Evolutionary conservation across 2,888 invertebrate genomes (phyloP), one percentile per base, ranked within the genome.

Genomic region (Scaptomyza parva): DNA sequence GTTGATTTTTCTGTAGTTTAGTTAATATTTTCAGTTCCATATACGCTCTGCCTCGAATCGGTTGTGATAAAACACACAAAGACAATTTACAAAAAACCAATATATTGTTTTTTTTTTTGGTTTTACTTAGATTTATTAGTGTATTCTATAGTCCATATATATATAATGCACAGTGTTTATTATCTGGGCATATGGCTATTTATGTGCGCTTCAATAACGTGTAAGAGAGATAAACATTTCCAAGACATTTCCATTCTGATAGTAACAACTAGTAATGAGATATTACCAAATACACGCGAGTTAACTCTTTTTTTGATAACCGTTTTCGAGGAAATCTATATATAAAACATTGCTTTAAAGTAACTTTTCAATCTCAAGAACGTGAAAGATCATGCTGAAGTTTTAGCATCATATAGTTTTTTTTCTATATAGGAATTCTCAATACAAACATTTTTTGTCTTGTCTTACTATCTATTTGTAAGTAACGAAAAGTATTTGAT

Each of bases 221-320:
- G 76, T 76, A 76, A 76, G 79, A 76, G 79, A 40, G 76, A 40
- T 20, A 33, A 33, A 33, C 12, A 20, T 1, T 30, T 57, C 9
- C 39, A 53, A 40, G 28, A 18, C n/a, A 2, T n/a, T 26, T 22
- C n/a, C n/a, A n/a, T n/a, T 7, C 11, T 30, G 18, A 47, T 30
- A 30, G 28, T 28, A 33, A n/a, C n/a, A 33, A 18, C 18, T 18
- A 5, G 22, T n/a, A 7, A 18, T 28, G 4, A 6, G 18, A 28
- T 5, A 28, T 45, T n/a, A 8, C 18, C 18, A 17, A n/a, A 26
- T 2, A 33, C 33, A 8, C 35, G 17, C 4, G 8, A 12, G 26
- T 9, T 17, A 37, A 17, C 3, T 9, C 9, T 4, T 37, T 9
- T 17, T 17, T n/a, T n/a, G n/a, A 6, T 2, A 6, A 33, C 4